Evolutionary conservation across 1,140 invertebrate species (phyloP), one percentile per base, ranked within the genome.

Genomic region (Artemia franciscana): DNA sequence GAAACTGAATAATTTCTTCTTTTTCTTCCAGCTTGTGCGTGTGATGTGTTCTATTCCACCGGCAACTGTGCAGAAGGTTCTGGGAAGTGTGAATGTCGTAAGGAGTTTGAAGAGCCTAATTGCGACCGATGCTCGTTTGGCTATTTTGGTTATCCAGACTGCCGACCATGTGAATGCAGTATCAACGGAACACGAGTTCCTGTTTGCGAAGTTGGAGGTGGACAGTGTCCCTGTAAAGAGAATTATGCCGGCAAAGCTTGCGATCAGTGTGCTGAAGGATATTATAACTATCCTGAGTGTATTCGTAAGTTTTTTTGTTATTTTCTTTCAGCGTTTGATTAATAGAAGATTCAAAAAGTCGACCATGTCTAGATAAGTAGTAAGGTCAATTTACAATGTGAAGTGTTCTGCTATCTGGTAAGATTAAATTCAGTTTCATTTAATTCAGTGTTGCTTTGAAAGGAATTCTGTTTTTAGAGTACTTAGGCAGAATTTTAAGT

Each of bases 11-110:
- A 24, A 4, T 24, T 23, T 23, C 25, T 57, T 56, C 25, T 64
- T 30, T 62, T 59, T 60, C 59, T 51, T 75, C 18, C 71, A 95
- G 91, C 82, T 18, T 99, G 95, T 71, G 73, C 86, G 23, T 99
- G 95, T 72, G 80, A 95, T 68, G 71, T 76, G 18, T 80, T 81
- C 64, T 87, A 82, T 67, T 90, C 86, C 0, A 97, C 93, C 27
- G 93, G 94, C 26, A 92, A 92, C 70, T 99, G 95, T 74, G 86
- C 84, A 26, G 91, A 96, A 67, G 85, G 83, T n/a, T 84, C 83
- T 0, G 92, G 92, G 1, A 79, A 80, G 58, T 96, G 92, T 70
- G 91, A 95, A 71, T 96, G 92, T 68, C 78, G 82, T n/a, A 73
- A 74, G 2, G 85, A 91, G 69, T 95, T 82, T 70, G 80, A 81